These are phyloP conservation scores for Dicroscelio sp. DNA, from an alignment of 2,888 invertebrate genomes.

Conservation along the genomic window DNA sequence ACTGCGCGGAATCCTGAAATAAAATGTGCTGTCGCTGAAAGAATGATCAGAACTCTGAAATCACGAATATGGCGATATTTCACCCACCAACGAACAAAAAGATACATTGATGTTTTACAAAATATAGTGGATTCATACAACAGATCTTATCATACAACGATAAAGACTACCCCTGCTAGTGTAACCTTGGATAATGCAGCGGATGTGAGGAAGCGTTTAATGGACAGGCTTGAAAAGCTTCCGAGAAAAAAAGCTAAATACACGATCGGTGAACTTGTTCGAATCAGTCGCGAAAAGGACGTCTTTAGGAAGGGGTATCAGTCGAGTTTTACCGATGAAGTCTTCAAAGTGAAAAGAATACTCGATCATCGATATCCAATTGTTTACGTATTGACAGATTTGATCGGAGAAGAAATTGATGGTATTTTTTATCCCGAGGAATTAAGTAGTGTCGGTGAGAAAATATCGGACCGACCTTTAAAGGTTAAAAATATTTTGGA, in stretches of 20 bases:
- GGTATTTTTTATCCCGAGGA: slow-evolving; percentile 23
- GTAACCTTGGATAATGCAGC: slow-evolving; percentile 35
- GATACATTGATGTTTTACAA: slow-evolving; percentile 85
- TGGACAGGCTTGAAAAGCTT: neutral
- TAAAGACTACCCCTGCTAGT: slow-evolving; percentile 23
- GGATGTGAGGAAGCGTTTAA: neutral
- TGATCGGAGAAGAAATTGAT: slow-evolving; percentile 13
- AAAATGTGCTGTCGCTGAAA: no score
- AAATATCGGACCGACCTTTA: slow-evolving; percentile 9
- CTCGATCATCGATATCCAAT: neutral
- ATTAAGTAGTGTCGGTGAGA: neutral
- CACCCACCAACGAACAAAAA: slow-evolving; percentile 32
- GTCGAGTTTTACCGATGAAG: neutral
- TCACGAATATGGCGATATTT: slow-evolving; percentile 76
- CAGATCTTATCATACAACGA: slow-evolving; percentile 53
- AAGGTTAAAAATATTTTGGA: neutral
- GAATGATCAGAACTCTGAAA: no score
- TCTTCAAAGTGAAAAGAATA: neutral
- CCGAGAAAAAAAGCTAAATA: slow-evolving; percentile 43
- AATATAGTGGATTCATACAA: slow-evolving; percentile 74
- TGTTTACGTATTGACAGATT: neutral
- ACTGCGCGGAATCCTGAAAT: neutral
- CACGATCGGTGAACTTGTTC: neutral
- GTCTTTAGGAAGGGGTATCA: slow-evolving; percentile 29
- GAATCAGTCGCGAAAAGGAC: neutral